Base-by-base conservation (phyloP, 2,888 invertebrate species). In the Loripinus fragilis region DNA sequence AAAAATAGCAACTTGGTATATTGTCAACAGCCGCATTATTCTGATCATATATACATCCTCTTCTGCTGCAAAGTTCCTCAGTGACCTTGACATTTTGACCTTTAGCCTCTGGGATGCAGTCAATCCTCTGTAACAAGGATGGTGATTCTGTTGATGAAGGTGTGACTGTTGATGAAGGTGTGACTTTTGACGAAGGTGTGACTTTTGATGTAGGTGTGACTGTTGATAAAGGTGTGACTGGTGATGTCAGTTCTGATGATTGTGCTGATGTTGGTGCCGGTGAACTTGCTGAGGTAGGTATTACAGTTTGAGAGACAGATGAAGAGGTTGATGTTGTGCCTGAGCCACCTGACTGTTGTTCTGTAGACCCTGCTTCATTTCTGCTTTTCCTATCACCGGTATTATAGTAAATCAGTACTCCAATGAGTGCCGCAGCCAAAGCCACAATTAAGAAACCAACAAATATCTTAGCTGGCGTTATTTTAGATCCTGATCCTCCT, bases 71-170 rank as follows among this genome's bases (percentile, higher is more conserved):
- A 20, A 80, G 52, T 50, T 85, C 86, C 66, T 76, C 70, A 1
- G 86, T 86, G 7, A 82, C 81, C 23, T 78, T 67, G 1, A 82
- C 80, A 38, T 76, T 55, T 15, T 74, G 72, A 25, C 83, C 84
- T 28, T 77, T 71, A 17, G 78, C 80, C 60, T 89, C 89, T 0
- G 87, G 87, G 38, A 83, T 81, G 70, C 89, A 89, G 66, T 89
- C 84, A n/a, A 88, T 85, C 60, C 88, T 74, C 38, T 75, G 74
- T 0, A 71, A 30, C 20, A 85, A 72, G n/a, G n/a, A n/a, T n/a
- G n/a, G n/a, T n/a, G n/a, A n/a, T 42, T 72, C 67, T 33, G 71
- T 71, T 65, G 17, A 71, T 72, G 30, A 41, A 67, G 48, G 70
- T 60, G 30, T 50, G 50, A 33, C 45, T 28, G 72, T 67, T 33